Evolutionary conservation across 1,140 invertebrate genomes (phyloP).

Genomic region (Dreissena polymorpha): DNA sequence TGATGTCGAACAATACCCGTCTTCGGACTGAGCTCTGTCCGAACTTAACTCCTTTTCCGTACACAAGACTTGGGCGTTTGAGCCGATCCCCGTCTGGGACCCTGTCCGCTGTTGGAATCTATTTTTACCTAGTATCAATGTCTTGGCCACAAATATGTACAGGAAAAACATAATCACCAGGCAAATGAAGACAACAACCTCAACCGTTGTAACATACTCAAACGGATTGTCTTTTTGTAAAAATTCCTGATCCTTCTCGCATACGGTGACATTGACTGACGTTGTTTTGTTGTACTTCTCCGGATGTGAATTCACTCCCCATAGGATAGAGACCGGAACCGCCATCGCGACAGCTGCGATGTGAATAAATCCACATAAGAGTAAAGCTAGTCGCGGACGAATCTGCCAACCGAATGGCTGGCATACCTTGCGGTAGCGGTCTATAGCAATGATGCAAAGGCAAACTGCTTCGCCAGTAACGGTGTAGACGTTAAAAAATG

Average conservation of each 20-base stretch:
- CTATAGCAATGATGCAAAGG: conserved; percentile 59
- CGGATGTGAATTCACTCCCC: conserved; percentile 15
- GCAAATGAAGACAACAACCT: conserved; percentile 2
- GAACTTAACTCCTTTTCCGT: not conserved
- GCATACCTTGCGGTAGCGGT: conserved; percentile 64
- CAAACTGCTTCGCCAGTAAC: conserved; percentile 57
- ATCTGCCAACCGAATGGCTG: conserved; percentile 59
- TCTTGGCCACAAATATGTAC: conserved; percentile 16
- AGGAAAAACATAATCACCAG: conserved; percentile 14
- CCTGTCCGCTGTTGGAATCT: too few species aligned
- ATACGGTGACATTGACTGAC: conserved; percentile 26
- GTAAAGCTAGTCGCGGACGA: not conserved
- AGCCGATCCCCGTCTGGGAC: too few species aligned
- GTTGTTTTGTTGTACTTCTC: not conserved
- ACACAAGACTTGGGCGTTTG: not conserved
- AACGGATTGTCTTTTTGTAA: not conserved
- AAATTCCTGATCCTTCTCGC: conserved; percentile 40
- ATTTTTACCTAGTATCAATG: not conserved
- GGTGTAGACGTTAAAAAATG: conserved; percentile 62
- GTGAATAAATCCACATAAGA: not conserved
- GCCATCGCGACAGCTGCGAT: conserved; percentile 13
- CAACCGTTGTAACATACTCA: conserved; percentile 4
- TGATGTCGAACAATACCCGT: not conserved
- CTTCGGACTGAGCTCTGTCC: not conserved
- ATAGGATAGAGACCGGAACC: conserved; percentile 13